A percentile compares a stretch with the other conserved stretches of the same genome.
These are phyloP conservation scores for Electrona antarctica DNA, from an alignment of 2,113 vertebrate genomes.

Conservation along the genomic window DNA sequence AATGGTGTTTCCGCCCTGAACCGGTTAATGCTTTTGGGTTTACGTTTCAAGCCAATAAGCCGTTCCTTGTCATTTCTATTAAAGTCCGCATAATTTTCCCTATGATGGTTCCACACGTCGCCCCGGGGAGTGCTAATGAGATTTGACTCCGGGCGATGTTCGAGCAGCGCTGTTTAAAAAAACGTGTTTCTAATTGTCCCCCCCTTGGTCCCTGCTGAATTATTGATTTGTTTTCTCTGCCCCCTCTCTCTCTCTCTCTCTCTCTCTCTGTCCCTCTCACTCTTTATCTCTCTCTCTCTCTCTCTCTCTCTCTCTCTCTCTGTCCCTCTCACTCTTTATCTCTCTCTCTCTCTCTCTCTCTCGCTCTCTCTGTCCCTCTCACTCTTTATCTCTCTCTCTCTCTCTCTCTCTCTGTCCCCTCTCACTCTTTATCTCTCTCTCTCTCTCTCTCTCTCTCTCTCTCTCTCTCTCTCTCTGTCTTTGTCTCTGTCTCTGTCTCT, in stretches of 20 bases:
- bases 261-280: too few species aligned
- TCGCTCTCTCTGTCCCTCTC: too few species aligned
- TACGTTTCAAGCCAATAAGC: conserved; percentile 13
- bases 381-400: too few species aligned
- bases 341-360: too few species aligned
- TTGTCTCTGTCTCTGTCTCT: too few species aligned
- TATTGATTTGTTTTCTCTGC: not conserved
- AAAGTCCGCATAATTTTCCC: conserved; percentile 17
- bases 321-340: not conserved
- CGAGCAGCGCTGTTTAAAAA: not conserved
- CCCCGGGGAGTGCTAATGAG: conserved; percentile 7
- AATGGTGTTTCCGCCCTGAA: too few species aligned
- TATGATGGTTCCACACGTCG: not conserved
- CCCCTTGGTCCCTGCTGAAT: not conserved
- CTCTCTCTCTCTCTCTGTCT: not conserved
- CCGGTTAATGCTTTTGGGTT: not conserved
- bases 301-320: not conserved
- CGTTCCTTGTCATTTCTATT: conserved; percentile 8
- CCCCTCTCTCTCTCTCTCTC: not conserved
- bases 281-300: too few species aligned
- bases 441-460: too few species aligned
- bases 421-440: too few species aligned
- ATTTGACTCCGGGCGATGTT: conserved; percentile 20
- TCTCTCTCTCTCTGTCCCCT: too few species aligned
- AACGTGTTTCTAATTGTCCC: conserved; percentile 5